A percentile compares a stretch with the other conserved stretches of the same genome.
Evolutionary conservation across 1,140 invertebrate genomes (phyloP).

Genomic region (Leptinotarsa texana): DNA sequence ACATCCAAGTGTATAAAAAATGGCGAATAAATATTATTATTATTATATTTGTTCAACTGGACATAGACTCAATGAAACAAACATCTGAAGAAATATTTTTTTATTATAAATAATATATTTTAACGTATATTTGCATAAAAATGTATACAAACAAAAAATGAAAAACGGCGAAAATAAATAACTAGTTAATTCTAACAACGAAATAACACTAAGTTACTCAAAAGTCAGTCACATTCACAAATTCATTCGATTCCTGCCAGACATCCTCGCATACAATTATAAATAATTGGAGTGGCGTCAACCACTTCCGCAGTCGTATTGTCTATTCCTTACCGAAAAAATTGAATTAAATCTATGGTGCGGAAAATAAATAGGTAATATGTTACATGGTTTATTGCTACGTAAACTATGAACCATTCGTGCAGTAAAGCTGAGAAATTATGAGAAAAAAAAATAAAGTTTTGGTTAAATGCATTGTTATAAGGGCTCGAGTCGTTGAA

Average conservation of each 20-base stretch:
- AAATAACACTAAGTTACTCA: not conserved
- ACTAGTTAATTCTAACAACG: not conserved
- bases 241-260: not conserved
- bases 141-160: not conserved
- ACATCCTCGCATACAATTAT: not conserved
- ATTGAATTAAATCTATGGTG: not conserved
- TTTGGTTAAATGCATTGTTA: too few species aligned
- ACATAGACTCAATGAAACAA: too few species aligned
- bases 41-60: too few species aligned
- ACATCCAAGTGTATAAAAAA: too few species aligned
- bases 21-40: too few species aligned
- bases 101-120: slow-evolving; percentile 4
- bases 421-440: too few species aligned
- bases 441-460: too few species aligned
- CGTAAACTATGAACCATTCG: not conserved
- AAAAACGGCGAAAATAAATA: slow-evolving; percentile 4
- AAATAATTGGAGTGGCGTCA: not conserved
- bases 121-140: not conserved
- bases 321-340: slow-evolving; percentile 3
- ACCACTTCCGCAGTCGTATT: not conserved
- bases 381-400: slow-evolving; percentile 3
- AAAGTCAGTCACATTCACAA: not conserved
- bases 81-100: not conserved
- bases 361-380: slow-evolving; percentile 3
- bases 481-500: too few species aligned